These are phyloP conservation scores for Paratrypauchen microcephalus DNA, from an alignment of 2,797 vertebrate species.

Conservation along the genomic window DNA sequence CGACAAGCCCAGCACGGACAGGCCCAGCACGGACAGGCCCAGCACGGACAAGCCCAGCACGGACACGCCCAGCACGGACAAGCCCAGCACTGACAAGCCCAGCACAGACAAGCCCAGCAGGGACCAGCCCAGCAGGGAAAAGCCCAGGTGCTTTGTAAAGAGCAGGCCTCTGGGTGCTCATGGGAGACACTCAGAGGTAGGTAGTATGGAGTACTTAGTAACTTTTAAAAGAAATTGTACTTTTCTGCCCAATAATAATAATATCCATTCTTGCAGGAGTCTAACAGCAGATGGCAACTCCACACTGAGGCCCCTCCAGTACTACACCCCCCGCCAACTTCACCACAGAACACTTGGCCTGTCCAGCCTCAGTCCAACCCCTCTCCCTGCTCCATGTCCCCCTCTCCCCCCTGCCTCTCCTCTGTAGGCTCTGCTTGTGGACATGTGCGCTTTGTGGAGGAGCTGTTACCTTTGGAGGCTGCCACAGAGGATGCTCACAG, in stretches of 20 bases:
- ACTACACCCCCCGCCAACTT: background rate
- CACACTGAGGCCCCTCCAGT: slow-evolving; percentile 15
- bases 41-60: background rate
- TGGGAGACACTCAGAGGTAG: background rate
- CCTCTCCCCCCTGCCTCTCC: slow-evolving; percentile 34
- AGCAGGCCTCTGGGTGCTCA: slow-evolving; percentile 24
- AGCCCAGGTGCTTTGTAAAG: slow-evolving; percentile 75
- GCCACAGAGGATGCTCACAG: slow-evolving; percentile 55
- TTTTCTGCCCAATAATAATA: too few species aligned
- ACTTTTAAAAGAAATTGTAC: too few species aligned
- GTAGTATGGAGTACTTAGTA: too few species aligned
- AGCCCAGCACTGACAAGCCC: too few species aligned
- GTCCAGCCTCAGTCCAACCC: slow-evolving; percentile 43
- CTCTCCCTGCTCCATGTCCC: background rate
- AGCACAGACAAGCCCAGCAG: too few species aligned
- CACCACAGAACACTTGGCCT: slow-evolving; percentile 29
- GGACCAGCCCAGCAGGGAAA: background rate
- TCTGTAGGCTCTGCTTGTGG: slow-evolving; percentile 36
- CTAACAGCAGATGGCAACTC: slow-evolving; percentile 20
- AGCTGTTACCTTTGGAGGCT: slow-evolving; percentile 51
- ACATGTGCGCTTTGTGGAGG: slow-evolving; percentile 74
- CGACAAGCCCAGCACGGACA: background rate
- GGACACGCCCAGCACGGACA: background rate
- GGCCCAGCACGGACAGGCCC: background rate
- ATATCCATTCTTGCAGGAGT: background rate